These are phyloP conservation scores for Tinea trinotella DNA, from an alignment of 2,888 invertebrate genomes.

Conservation along the genomic window DNA sequence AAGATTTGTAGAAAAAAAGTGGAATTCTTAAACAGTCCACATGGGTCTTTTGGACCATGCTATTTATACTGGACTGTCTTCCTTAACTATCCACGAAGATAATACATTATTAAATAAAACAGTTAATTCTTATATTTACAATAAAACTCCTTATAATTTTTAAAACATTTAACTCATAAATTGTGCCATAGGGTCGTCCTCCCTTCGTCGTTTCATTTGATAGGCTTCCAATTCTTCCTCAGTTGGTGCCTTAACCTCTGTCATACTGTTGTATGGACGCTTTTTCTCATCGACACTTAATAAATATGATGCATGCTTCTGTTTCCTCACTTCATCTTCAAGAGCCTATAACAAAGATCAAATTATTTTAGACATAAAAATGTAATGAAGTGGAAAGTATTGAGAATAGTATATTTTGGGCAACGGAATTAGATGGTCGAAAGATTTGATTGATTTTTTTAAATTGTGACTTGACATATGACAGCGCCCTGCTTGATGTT, in stretches of 20 bases:
- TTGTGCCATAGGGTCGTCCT: constrained; percentile 95
- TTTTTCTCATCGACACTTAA: constrained; percentile 89
- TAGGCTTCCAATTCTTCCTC: constrained; percentile 96
- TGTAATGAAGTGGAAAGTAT: background rate
- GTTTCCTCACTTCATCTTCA: constrained; percentile 74
- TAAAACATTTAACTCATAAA: constrained; percentile 47
- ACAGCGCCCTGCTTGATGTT: no score
- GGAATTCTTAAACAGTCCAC: no score
- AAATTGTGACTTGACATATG: no score
- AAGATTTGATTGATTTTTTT: background rate
- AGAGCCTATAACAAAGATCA: constrained; percentile 61
- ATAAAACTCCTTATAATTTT: no score
- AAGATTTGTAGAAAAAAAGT: no score
- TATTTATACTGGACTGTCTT: no score
- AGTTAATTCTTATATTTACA: no score
- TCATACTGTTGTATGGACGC: constrained; percentile 94
- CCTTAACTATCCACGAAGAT: no score
- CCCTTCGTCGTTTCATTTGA: constrained; percentile 85
- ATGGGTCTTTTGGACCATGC: no score
- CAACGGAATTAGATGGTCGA: background rate
- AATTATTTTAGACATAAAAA: constrained; percentile 15
- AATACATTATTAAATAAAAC: no score
- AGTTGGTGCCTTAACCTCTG: constrained; percentile 85
- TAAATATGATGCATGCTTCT: constrained; percentile 75
- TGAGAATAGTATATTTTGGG: background rate